These are phyloP conservation scores for Epicauta chinensis DNA, from an alignment of 1,140 invertebrate species.

Conservation along the genomic window DNA sequence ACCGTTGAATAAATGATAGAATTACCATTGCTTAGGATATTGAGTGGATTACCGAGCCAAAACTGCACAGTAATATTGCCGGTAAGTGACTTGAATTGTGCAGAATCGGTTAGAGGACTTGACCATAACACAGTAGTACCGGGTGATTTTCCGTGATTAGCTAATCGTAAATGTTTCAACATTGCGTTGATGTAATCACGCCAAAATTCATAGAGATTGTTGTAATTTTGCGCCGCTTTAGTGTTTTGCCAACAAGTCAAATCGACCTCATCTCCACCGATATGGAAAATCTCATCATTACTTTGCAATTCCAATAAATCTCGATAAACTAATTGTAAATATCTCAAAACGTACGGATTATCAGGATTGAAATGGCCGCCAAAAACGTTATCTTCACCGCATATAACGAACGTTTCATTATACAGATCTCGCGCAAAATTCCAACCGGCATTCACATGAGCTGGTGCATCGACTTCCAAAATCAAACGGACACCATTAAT, in stretches of 20 bases:
- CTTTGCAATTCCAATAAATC: conserved; percentile 59
- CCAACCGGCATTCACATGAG: conserved; percentile 73
- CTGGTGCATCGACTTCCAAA: conserved; percentile 71
- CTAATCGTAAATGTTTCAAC: conserved; percentile 52
- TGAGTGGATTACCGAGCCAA: conserved; percentile 65
- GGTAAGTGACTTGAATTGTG: conserved; percentile 41
- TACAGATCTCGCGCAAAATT: conserved; percentile 58
- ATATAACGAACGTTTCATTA: conserved; percentile 52
- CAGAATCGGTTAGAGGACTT: conserved; percentile 60
- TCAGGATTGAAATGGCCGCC: conserved; percentile 62
- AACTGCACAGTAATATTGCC: conserved; percentile 56
- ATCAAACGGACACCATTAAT: conserved; percentile 63
- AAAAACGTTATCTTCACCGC: conserved; percentile 51
- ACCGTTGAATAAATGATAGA: conserved; percentile 72
- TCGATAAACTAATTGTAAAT: conserved; percentile 56
- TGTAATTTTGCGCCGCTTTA: conserved; percentile 52
- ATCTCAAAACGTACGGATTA: conserved; percentile 60
- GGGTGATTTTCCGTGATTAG: conserved; percentile 56
- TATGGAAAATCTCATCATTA: conserved; percentile 62
- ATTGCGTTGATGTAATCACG: conserved; percentile 62
- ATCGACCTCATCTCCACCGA: conserved; percentile 79
- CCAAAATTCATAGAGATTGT: conserved; percentile 66
- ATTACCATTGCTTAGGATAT: conserved; percentile 62
- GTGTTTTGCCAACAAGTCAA: conserved; percentile 58
- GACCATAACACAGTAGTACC: conserved; percentile 69